Base-by-base conservation (phyloP, 2,888 invertebrate species). In the Hemicrepidius hirtus region DNA sequence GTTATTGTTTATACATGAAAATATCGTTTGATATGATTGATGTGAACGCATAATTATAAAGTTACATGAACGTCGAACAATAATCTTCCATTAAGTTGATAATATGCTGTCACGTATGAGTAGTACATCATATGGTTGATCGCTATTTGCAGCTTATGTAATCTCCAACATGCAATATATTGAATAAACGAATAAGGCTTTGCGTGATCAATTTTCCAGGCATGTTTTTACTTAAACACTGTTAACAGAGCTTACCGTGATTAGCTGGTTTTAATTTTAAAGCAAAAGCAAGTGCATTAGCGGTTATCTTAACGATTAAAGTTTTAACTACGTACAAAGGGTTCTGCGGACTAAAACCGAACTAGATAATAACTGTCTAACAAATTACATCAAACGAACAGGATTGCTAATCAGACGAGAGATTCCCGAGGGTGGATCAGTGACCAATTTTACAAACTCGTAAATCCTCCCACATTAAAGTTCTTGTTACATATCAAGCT, bases 1-100 rank as follows among this genome's bases (percentile, higher is more conserved):
- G 46, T 46, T 7, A 46, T 6, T 6, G 4, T 3, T 18, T 18
- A 10, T 16, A 18, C 46, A 16, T 46, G 6, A 37, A 44, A 57
- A 65, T 57, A 65, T 13, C 64, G 28, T 37, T 64, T 9, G 40
- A 44, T 44, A 37, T 53, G 50, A 71, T 73, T 53, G 55, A 64
- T 65, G 57, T 20, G 57, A 68, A 68, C 21, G 68, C 50, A 59
- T 73, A 73, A 73, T 68, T 73, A 73, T 68, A 50, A 73, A 73
- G 64, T 59, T 65, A 62, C 68, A 65, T 73, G 68, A 55, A 64
- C 73, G 68, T 64, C 73, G 49, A 73, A 68, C 64, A 49, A 57
- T 72, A 72, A 72, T 72, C 35, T 53, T 68, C 68, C 68, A 73
- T 73, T 73, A 73, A 68, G 50, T 68, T 73, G 73, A 73, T 73